A percentile compares a stretch with the other conserved stretches of the same genome.
Conservation (phyloP, 1,140 invertebrate species). For the Pristionchus pacificus region DNA sequence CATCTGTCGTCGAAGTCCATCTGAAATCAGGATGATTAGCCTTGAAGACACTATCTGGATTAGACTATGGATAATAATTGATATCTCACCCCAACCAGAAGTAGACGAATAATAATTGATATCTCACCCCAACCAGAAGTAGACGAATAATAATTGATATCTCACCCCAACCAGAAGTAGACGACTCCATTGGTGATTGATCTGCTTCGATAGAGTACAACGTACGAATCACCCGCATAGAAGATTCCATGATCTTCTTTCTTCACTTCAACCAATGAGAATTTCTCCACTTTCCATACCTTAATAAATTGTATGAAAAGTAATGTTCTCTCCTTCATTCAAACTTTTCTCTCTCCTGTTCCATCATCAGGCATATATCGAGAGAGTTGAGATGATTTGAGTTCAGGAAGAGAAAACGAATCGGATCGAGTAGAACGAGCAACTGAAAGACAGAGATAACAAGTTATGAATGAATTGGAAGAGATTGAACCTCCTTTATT, state of each 20-base stretch:
- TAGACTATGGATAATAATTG: too few relatives aligned
- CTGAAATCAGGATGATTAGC: background rate
- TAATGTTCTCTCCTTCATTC: background rate
- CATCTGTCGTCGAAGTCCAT: constrained; percentile 34
- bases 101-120: too few relatives aligned
- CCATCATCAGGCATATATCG: constrained; percentile 43
- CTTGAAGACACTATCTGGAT: background rate
- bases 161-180: constrained; percentile 55
- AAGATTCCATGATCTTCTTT: constrained; percentile 49
- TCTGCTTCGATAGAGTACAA: constrained; percentile 47
- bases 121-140: too few relatives aligned
- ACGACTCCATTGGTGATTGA: constrained; percentile 40
- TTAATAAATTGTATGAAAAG: constrained; percentile 7
- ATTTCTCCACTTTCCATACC: constrained; percentile 51
- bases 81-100: too few relatives aligned
- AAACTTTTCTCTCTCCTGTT: constrained; percentile 18
- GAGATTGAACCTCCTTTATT: background rate
- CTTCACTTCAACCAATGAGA: constrained; percentile 35
- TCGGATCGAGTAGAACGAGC: background rate
- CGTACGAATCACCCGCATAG: constrained; percentile 55
- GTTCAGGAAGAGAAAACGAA: background rate
- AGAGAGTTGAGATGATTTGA: constrained; percentile 6
- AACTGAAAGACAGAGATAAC: too few relatives aligned
- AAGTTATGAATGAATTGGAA: background rate
- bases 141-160: background rate